Conservation (phyloP, 2,113 vertebrate genomes). For the Cervus canadensis region DNA sequence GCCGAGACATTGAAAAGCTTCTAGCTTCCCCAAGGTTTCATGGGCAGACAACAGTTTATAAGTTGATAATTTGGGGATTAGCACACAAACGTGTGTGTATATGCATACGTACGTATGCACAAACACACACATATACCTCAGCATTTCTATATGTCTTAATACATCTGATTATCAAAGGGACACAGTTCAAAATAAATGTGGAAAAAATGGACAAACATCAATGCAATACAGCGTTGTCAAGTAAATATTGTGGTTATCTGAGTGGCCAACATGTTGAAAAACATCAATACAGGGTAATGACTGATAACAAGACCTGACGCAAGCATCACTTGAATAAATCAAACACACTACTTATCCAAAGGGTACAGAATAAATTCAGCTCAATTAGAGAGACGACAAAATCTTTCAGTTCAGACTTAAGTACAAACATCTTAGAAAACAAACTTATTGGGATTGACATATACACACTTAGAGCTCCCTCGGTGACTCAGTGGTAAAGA, state of each 20-base stretch:
- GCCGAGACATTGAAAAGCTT: not conserved
- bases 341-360: not conserved
- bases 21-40: not conserved
- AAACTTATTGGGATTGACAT: not conserved
- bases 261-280: not conserved
- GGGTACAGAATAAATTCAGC: not conserved
- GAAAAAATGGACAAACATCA: not conserved
- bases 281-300: not conserved
- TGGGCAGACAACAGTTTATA: not conserved
- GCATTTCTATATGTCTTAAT: not conserved
- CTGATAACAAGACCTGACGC: not conserved
- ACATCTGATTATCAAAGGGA: not conserved
- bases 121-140: not conserved
- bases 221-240: not conserved
- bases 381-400: not conserved
- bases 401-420: not conserved
- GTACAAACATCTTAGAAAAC: not conserved
- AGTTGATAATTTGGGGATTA: not conserved
- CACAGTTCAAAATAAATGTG: not conserved
- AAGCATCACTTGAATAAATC: not conserved
- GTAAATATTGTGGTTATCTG: not conserved
- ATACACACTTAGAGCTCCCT: not conserved
- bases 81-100: not conserved
- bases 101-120: no score
- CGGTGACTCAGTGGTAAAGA: not conserved